phyloP scores from a whole-genome alignment of 1,140 invertebrate genomes.

The Aphis gossypii region DNA sequence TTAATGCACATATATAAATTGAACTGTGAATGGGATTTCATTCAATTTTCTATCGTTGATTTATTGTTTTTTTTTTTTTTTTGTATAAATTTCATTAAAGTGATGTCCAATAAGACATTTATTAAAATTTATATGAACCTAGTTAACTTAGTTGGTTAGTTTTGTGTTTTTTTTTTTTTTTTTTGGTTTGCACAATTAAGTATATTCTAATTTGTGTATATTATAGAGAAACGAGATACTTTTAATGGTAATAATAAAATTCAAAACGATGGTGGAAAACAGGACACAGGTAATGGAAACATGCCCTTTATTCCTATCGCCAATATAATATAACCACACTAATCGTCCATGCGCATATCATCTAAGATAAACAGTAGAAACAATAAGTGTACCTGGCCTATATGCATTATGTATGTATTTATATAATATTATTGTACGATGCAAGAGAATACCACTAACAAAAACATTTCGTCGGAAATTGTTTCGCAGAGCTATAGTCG shows the following conservation, averaged over 20 bases:
- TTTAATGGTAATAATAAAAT: not conserved
- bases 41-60: no score
- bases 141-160: no score
- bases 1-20: no score
- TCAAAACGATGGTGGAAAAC: not conserved
- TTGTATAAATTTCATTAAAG: no score
- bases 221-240: not conserved
- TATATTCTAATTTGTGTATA: not conserved
- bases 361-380: not conserved
- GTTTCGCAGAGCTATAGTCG: not conserved
- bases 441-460: not conserved
- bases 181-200: not conserved
- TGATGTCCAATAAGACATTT: no score
- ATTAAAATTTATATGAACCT: no score
- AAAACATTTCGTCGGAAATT: not conserved
- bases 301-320: not conserved
- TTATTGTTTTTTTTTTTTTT: no score
- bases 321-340: not conserved
- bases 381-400: not conserved
- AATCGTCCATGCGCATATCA: not conserved
- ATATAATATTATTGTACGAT: not conserved
- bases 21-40: no score
- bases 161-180: not conserved
- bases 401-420: no score
- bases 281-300: not conserved